A percentile compares a stretch with the other conserved stretches of the same genome.
These are phyloP conservation scores for Argyrosomus japonicus DNA, from an alignment of 2,113 vertebrate genomes.

Conservation along the genomic window DNA sequence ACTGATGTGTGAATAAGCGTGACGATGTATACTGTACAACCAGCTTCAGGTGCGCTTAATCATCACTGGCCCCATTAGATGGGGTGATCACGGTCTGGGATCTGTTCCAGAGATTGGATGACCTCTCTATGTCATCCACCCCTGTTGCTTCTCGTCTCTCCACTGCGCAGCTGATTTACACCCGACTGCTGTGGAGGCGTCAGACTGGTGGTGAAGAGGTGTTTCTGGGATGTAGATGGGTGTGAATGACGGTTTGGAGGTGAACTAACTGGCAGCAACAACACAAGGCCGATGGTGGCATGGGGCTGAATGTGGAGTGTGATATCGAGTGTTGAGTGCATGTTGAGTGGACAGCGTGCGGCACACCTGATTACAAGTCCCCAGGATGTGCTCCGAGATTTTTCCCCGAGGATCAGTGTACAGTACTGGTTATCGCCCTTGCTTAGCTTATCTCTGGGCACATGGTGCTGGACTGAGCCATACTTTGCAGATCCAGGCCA, in stretches of 20 bases:
- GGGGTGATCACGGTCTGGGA: conserved; percentile 5
- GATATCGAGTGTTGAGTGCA: conserved; percentile 59
- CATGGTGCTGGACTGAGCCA: conserved; percentile 40
- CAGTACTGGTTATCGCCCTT: conserved; percentile 41
- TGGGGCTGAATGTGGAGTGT: conserved; percentile 34
- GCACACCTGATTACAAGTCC: conserved; percentile 71
- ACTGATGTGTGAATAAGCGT: background rate
- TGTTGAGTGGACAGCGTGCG: conserved; percentile 65
- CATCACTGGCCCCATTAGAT: background rate
- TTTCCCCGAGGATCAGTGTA: conserved; percentile 37
- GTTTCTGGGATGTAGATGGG: conserved; percentile 51
- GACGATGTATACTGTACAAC: background rate
- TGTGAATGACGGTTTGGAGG: conserved; percentile 54
- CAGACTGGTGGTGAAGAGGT: conserved; percentile 50
- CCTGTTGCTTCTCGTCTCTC: background rate
- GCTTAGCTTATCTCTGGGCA: conserved; percentile 61
- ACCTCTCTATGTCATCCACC: conserved; percentile 29
- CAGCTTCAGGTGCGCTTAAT: conserved; percentile 21
- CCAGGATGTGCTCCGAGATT: conserved; percentile 32
- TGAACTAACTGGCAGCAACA: conserved; percentile 31
- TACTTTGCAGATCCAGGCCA: conserved; percentile 46
- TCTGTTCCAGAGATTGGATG: conserved; percentile 30
- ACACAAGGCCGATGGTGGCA: conserved; percentile 29
- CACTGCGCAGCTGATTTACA: conserved; percentile 23
- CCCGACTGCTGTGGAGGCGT: conserved; percentile 47